Base-by-base conservation (phyloP, 2,113 vertebrate species). In the Poecile atricapillus region DNA sequence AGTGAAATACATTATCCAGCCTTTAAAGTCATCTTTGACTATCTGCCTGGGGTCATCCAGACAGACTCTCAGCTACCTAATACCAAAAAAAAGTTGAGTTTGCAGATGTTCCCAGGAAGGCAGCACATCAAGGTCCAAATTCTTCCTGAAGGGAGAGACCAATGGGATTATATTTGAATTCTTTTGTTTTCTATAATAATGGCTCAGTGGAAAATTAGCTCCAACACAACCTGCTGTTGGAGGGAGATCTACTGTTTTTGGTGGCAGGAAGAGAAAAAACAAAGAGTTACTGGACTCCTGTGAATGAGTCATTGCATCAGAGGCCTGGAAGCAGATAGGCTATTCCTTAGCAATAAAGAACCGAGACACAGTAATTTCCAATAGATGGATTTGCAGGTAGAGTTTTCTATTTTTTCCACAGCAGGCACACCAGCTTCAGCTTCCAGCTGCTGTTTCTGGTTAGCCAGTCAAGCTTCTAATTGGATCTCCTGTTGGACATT, bases 11-110 rank as follows among this genome's bases (percentile, higher is more conserved):
- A 92, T 97, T 97, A 97, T 93, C 90, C 93, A 89, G 94, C 77
- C 92, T 97, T 97, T 97, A 96, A 96, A 97, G 89, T 80, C 49
- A 81, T 96, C 91, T 96, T 93, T 83, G 75, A 90, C 90, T 95
- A 62, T 94, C 81, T 94, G 96, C 97, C 97, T 97, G 88, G 28
- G 59, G 95, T 93, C 46, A 76, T 94, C 77, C 86, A 90, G 75
- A 59, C 62, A 95, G 70, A 60, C 55, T 95, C 68, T 84, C 69
- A 90, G 70, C 69, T 93, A 92, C 73, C 77, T 50, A 62, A 59
- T 23, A 60, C 55, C 12, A 83, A 88, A 82, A 76, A 74, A 60
- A 69, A 71, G 23, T 93, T 83, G 58, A 95, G 77, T 43, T 92
- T 89, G 63, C 80, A 91, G 81, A 49, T 56, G 55, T 64, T 94